A percentile compares a stretch with the other conserved stretches of the same genome.
Conservation (phyloP, 2,113 vertebrate genomes). For the Abramis brama region DNA sequence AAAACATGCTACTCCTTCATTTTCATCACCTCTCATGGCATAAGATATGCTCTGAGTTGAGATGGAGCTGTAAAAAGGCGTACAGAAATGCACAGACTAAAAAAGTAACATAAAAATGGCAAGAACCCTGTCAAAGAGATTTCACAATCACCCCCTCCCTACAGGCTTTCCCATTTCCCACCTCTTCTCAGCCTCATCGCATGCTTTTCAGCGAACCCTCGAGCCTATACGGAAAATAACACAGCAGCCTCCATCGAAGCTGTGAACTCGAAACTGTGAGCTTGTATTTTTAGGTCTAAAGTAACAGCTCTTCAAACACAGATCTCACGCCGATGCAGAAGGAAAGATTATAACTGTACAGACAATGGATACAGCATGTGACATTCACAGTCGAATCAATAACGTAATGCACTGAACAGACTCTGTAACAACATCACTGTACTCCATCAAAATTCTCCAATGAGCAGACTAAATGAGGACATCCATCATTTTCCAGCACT, state of each 20-base stretch:
- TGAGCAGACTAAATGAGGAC: neutral
- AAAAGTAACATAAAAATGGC: slow-evolving; percentile 12
- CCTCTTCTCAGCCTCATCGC: slow-evolving; percentile 9
- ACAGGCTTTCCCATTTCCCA: slow-evolving; percentile 31
- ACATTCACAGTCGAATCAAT: neutral
- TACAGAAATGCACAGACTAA: slow-evolving; percentile 11
- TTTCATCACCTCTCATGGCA: neutral
- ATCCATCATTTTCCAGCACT: neutral
- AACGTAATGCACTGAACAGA: neutral
- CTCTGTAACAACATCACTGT: neutral
- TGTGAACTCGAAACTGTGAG: slow-evolving; percentile 43
- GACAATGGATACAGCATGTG: slow-evolving; percentile 10
- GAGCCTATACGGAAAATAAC: slow-evolving; percentile 40
- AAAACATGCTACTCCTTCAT: neutral
- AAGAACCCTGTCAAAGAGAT: slow-evolving; percentile 18
- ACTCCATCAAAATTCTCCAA: neutral
- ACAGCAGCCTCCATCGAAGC: slow-evolving; percentile 40
- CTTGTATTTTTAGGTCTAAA: slow-evolving; percentile 57
- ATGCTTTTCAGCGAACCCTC: slow-evolving; percentile 31
- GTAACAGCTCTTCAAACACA: slow-evolving; percentile 53
- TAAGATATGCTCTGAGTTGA: neutral
- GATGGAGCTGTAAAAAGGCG: neutral
- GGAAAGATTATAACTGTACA: slow-evolving; percentile 47
- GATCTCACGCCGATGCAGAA: slow-evolving; percentile 42
- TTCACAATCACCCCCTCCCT: slow-evolving; percentile 10